Evolutionary conservation across 2,113 vertebrate species (phyloP), one percentile per base, ranked within the genome.

Genomic region (Otolemur garnettii): DNA sequence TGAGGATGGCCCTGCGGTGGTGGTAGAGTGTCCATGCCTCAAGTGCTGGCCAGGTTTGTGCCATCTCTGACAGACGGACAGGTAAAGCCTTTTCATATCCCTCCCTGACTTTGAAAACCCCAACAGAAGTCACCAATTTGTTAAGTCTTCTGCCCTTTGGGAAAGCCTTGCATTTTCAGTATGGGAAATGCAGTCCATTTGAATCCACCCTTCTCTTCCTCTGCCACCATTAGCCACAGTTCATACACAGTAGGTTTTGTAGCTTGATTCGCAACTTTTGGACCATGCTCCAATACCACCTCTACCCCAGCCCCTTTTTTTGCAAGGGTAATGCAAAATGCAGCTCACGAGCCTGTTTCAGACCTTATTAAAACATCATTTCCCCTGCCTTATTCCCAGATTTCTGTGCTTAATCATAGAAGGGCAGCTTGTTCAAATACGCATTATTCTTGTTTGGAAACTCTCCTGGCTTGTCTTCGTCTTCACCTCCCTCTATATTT

Each of bases 291-390:
- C 28, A 50, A 50, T 50, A 18, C 45, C 21, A 28, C 0, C 21
- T 50, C 45, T 9, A 50, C 69, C 26, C 19, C 1, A 0, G 15
- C 15, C 6, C 33, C 35, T 9, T 28, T 57, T 87, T 64, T 45
- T 87, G 90, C 96, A 94, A 87, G 45, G 81, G 35, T 10, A 55
- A 42, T 85, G 59, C 75, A 88, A 68, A 81, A 81, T 93, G 91
- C 82, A 96, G 86, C 83, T 94, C 94, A 64, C 94, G 42, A 87
- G 57, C 26, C 60, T 77, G 22, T 97, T 97, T 98, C 88, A 94
- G 53, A 98, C 97, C 98, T 99, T 98, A 98, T 98, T 98, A 98
- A 98, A 96, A 94, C 96, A 74, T 94, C 97, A 98, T 98, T 98
- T 96, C 93, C 97, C 98, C 98, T 97, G 92, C 98, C 97, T 98